Conservation (phyloP, 2,888 invertebrate genomes). For the Galeruca laticollis region DNA sequence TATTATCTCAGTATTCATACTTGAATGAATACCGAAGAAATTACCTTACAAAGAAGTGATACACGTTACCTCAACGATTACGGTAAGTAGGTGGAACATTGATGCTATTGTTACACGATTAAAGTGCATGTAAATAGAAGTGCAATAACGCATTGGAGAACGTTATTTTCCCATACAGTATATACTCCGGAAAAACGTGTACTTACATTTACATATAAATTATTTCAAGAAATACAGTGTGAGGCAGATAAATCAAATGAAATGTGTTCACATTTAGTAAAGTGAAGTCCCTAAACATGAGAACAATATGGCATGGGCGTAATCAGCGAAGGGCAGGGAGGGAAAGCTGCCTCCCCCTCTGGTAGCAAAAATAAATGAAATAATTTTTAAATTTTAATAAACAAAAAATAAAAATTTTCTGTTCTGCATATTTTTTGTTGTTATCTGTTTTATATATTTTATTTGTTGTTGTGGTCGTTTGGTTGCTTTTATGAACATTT, state of each 20-base stretch:
- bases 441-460: too few relatives aligned
- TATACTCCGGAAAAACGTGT: neutral
- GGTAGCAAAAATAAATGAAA: too few relatives aligned
- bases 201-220: neutral
- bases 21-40: slow-evolving; percentile 11
- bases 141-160: neutral
- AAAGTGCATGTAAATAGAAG: slow-evolving; percentile 1
- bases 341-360: too few relatives aligned
- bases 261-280: too few relatives aligned
- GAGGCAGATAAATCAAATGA: neutral
- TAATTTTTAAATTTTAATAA: too few relatives aligned
- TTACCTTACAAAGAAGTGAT: slow-evolving; percentile 11
- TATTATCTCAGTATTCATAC: slow-evolving; percentile 12
- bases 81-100: slow-evolving; percentile 7
- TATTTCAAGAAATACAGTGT: neutral
- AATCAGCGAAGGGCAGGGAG: too few relatives aligned
- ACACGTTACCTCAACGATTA: neutral
- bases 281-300: too few relatives aligned
- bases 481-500: too few relatives aligned
- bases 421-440: too few relatives aligned
- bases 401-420: too few relatives aligned
- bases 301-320: too few relatives aligned
- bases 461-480: too few relatives aligned
- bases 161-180: neutral
- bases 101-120: neutral